Evolutionary conservation across 2,113 vertebrate species (phyloP).

Genomic region (Albula glossodonta): DNA sequence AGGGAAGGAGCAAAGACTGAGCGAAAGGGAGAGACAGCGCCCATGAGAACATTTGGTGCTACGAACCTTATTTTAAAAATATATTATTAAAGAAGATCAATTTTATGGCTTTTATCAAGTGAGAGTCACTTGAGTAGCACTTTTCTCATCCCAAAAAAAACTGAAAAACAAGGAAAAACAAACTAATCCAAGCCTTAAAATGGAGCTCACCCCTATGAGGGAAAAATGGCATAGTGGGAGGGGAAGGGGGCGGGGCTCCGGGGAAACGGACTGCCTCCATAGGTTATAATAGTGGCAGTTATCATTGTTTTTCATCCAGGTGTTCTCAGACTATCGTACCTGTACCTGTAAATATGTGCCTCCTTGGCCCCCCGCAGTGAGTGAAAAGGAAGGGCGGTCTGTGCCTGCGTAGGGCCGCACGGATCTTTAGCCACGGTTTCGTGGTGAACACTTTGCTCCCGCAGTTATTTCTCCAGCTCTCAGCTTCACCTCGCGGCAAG

Average conservation of each 20-base stretch:
- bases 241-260: neutral
- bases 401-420: neutral
- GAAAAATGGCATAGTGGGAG: neutral
- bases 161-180: conserved; percentile 4
- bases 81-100: neutral
- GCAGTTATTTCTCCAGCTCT: neutral
- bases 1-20: neutral
- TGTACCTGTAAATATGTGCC: conserved; percentile 69
- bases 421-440: neutral
- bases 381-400: neutral
- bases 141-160: neutral
- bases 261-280: no score
- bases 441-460: neutral
- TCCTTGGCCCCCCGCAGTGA: conserved; percentile 47
- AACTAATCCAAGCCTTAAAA: conserved; percentile 37
- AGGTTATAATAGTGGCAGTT: neutral
- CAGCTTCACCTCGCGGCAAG: neutral
- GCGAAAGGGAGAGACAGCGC: neutral
- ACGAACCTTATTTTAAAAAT: conserved; percentile 38
- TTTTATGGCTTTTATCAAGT: neutral
- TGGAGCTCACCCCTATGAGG: no score
- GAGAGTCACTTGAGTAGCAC: neutral
- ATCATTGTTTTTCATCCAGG: conserved; percentile 57
- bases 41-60: conserved; percentile 67
- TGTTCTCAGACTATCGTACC: conserved; percentile 39